Percentiles rank a stretch among this genome's conserved stretches.
phyloP scores from a whole-genome alignment of 2,888 invertebrate genomes.

The Salpingus planirostris region DNA sequence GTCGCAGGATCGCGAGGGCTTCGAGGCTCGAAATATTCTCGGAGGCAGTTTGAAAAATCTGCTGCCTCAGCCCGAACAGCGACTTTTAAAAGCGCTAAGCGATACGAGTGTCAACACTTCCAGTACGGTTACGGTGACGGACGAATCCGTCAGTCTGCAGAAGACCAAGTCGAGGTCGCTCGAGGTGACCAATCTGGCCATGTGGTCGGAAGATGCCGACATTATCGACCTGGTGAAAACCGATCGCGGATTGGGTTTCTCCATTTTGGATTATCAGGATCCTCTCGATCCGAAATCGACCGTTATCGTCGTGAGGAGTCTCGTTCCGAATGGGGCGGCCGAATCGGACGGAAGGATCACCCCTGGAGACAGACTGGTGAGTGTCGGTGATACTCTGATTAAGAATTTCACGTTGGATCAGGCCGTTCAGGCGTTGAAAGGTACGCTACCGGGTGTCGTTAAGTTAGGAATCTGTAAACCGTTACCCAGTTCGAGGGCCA shows the following conservation, averaged over 20 bases:
- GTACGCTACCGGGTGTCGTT: conserved; percentile 83
- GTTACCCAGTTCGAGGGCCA: conserved; percentile 44
- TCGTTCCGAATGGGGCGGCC: conserved; percentile 97
- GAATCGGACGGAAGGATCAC: conserved; percentile 89
- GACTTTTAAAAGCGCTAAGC: conserved; percentile 85
- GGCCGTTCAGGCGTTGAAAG: conserved; percentile 92
- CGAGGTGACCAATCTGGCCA: conserved; percentile 91
- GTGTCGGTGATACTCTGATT: conserved; percentile 84
- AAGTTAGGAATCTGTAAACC: conserved; percentile 88
- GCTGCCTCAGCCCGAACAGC: conserved; percentile 42
- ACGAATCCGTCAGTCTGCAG: conserved; percentile 51
- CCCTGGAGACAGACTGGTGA: conserved; percentile 82
- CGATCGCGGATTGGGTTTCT: conserved; percentile 95
- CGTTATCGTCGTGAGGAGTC: conserved; percentile 92
- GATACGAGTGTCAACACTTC: conserved; percentile 88
- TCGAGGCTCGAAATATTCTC: conserved; percentile 72
- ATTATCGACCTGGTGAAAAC: conserved; percentile 87
- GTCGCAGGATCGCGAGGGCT: conserved; percentile 63
- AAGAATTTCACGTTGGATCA: conserved; percentile 89
- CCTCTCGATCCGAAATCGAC: conserved; percentile 91
- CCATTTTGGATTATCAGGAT: conserved; percentile 96
- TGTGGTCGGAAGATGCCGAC: conserved; percentile 94
- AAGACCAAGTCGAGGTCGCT: conserved; percentile 79
- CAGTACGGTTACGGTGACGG: conserved; percentile 70
- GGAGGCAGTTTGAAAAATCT: conserved; percentile 82